Conservation (phyloP, 2,888 invertebrate genomes). For the Drosophila percnosoma region DNA sequence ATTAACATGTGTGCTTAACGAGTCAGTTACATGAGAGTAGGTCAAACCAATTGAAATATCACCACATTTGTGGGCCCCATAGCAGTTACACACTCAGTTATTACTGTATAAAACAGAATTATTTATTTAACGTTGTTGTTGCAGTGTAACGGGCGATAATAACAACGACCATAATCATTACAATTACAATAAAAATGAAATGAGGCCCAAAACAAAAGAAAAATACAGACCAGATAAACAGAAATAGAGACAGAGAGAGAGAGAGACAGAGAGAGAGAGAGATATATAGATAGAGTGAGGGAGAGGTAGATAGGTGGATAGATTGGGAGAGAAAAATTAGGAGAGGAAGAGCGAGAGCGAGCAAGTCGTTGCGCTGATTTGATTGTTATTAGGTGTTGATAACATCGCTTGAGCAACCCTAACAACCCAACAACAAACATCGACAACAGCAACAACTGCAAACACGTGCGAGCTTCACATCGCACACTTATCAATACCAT, state of each 20-base stretch:
- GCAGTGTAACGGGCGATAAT: conserved; percentile 41
- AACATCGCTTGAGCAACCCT: conserved; percentile 23
- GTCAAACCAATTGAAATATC: conserved; percentile 26
- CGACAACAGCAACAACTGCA: background rate
- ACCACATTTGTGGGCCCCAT: conserved; percentile 8
- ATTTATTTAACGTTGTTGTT: conserved; percentile 57
- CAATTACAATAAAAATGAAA: conserved; percentile 62
- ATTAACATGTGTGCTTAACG: conserved; percentile 19
- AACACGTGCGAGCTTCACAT: conserved; percentile 27
- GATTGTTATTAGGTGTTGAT: conserved; percentile 71
- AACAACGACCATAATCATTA: conserved; percentile 57
- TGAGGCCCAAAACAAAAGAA: conserved; percentile 16
- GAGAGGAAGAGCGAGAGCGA: background rate
- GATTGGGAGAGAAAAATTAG: background rate
- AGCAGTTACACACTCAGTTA: conserved; percentile 34
- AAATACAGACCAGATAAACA: conserved; percentile 3
- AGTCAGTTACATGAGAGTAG: conserved; percentile 1
- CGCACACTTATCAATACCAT: conserved; percentile 47
- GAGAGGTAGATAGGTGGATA: background rate
- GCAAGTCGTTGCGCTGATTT: conserved; percentile 37
- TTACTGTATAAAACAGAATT: conserved; percentile 65
- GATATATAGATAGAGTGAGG: background rate
- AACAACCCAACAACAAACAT: conserved; percentile 10
- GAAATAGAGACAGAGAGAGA: background rate
- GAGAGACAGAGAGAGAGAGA: background rate